phyloP scores from a whole-genome alignment of 2,113 vertebrate species.

The Talpa occidentalis region DNA sequence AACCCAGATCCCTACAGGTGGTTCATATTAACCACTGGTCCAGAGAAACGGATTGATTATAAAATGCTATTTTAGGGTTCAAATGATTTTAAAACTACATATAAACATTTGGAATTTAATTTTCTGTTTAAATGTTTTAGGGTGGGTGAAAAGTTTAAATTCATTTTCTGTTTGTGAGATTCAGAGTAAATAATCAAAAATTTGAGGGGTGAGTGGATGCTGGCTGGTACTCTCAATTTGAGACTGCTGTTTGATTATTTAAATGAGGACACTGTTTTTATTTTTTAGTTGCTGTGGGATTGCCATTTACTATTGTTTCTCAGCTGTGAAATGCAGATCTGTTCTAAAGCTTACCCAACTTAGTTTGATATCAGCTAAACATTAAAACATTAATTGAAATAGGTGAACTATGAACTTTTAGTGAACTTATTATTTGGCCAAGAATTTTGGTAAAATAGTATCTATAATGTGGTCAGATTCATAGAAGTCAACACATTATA shows the following conservation, averaged over 20 bases:
- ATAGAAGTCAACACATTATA: neutral
- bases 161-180: neutral
- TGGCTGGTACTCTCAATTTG: neutral
- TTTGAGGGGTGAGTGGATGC: neutral
- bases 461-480: neutral
- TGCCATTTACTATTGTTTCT: neutral
- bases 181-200: neutral
- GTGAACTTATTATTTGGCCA: neutral
- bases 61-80: neutral
- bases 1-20: neutral
- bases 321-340: neutral
- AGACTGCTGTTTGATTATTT: neutral
- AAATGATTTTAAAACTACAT: neutral
- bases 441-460: conserved; percentile 18
- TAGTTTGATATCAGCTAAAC: neutral
- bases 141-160: neutral
- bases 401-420: neutral
- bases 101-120: conserved; percentile 5
- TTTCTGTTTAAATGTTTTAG: conserved; percentile 12
- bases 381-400: neutral
- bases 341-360: neutral
- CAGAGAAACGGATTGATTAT: neutral
- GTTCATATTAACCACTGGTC: neutral
- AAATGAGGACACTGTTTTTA: neutral
- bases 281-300: neutral